A percentile compares a stretch with the other conserved stretches of the same genome.
Conservation (phyloP, 2,113 vertebrate genomes). For the Silurus glanis region DNA sequence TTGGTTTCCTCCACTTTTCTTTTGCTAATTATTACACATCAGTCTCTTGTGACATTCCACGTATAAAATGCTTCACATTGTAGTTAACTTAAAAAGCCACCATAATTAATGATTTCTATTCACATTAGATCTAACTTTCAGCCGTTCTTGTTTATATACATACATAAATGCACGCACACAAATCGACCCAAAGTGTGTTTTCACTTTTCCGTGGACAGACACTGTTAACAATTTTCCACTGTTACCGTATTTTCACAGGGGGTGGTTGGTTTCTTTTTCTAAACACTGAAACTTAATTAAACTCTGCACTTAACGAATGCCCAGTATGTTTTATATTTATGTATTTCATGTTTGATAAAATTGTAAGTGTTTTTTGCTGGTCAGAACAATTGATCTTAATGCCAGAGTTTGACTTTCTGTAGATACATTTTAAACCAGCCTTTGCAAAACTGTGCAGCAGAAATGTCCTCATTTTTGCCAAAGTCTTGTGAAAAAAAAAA, state of each 20-base stretch:
- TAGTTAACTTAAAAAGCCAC: not conserved
- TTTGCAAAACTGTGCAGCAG: not conserved
- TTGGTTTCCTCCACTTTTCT: not conserved
- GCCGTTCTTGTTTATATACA: not conserved
- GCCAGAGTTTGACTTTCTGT: not conserved
- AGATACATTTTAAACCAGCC: not conserved
- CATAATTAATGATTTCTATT: not conserved
- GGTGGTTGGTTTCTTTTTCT: constrained; percentile 9
- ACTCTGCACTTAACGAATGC: not conserved
- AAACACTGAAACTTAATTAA: constrained; percentile 22
- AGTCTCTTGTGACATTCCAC: constrained; percentile 19
- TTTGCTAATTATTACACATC: not conserved
- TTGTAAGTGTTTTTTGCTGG: not conserved
- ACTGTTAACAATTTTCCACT: not conserved
- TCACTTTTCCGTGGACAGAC: not conserved
- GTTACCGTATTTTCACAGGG: not conserved
- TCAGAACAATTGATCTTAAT: not conserved
- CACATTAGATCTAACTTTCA: not conserved
- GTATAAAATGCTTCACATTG: not conserved
- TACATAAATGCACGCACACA: not conserved
- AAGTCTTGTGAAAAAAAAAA: not conserved
- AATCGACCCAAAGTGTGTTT: not conserved
- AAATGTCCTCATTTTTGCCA: not conserved
- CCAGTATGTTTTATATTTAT: constrained; percentile 22
- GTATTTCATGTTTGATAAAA: constrained; percentile 21